Percentiles rank a stretch among this genome's conserved stretches.
phyloP scores from a whole-genome alignment of 2,888 invertebrate species.

The Salticus scenicus region DNA sequence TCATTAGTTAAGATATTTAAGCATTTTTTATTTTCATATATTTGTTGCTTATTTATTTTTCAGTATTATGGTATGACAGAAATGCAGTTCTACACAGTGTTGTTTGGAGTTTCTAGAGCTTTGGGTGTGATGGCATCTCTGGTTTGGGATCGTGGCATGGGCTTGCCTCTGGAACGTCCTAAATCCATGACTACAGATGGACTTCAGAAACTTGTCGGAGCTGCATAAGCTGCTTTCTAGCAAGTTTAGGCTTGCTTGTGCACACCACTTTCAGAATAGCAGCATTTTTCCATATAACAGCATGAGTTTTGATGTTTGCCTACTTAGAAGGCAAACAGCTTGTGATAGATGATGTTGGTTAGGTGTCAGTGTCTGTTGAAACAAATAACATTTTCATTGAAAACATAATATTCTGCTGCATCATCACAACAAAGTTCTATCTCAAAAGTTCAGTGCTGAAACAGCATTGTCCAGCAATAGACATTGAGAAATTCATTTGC shows the following conservation, averaged over 20 bases:
- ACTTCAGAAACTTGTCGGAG: slow-evolving; percentile 77
- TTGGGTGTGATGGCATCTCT: slow-evolving; percentile 88
- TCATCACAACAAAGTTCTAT: neutral
- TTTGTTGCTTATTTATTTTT: neutral
- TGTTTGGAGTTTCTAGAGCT: slow-evolving; percentile 93
- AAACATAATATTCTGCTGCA: neutral
- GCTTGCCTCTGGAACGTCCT: slow-evolving; percentile 88
- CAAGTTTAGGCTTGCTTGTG: neutral
- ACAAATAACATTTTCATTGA: neutral
- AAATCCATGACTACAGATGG: slow-evolving; percentile 89
- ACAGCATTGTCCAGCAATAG: slow-evolving; percentile 27
- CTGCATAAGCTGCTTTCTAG: slow-evolving; percentile 31
- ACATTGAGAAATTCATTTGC: slow-evolving; percentile 32
- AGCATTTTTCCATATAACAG: slow-evolving; percentile 24
- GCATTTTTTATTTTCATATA: too few relatives aligned
- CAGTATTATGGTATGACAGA: slow-evolving; percentile 83
- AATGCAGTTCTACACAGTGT: slow-evolving; percentile 94
- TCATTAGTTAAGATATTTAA: too few relatives aligned
- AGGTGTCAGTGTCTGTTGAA: slow-evolving; percentile 45
- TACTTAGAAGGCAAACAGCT: slow-evolving; percentile 36
- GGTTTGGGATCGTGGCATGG: slow-evolving; percentile 90
- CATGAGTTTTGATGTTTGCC: slow-evolving; percentile 25
- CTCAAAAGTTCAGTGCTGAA: neutral
- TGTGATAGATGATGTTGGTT: slow-evolving; percentile 64
- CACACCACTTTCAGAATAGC: slow-evolving; percentile 46